These are phyloP conservation scores for Prunella strophiata DNA, from an alignment of 2,797 vertebrate species.

Conservation along the genomic window DNA sequence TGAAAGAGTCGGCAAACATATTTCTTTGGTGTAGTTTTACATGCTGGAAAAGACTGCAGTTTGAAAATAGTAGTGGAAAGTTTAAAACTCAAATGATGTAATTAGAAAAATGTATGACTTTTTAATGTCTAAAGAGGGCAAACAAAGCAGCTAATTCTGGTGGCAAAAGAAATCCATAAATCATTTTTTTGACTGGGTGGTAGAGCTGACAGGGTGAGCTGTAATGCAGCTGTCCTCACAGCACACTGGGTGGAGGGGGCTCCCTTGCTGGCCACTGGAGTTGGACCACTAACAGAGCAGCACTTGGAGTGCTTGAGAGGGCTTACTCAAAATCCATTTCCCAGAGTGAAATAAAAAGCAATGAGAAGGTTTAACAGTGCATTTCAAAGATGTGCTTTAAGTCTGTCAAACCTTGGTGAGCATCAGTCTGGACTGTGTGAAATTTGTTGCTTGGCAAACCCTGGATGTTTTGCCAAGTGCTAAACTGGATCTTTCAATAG, in stretches of 20 bases:
- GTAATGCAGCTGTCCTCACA: background rate
- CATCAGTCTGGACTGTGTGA: background rate
- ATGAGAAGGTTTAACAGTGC: background rate
- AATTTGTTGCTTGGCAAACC: background rate
- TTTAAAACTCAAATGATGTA: background rate
- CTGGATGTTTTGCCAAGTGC: background rate
- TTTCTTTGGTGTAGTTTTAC: background rate
- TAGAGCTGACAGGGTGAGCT: background rate
- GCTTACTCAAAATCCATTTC: background rate
- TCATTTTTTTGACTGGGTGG: too few species aligned
- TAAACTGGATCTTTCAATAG: background rate
- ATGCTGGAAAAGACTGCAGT: background rate
- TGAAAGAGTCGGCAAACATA: background rate
- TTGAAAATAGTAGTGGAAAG: background rate
- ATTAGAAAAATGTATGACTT: background rate
- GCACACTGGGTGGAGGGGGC: rapidly evolving
- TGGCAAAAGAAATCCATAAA: background rate
- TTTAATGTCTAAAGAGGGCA: background rate
- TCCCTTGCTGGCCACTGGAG: rapidly evolving
- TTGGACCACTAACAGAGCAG: background rate
- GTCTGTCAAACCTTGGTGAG: background rate
- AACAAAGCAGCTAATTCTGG: background rate
- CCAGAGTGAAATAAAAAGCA: background rate
- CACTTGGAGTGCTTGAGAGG: background rate
- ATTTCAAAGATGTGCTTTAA: background rate